Base-by-base conservation (phyloP, 2,797 vertebrate genomes). In the Mionectes olivaceus region DNA sequence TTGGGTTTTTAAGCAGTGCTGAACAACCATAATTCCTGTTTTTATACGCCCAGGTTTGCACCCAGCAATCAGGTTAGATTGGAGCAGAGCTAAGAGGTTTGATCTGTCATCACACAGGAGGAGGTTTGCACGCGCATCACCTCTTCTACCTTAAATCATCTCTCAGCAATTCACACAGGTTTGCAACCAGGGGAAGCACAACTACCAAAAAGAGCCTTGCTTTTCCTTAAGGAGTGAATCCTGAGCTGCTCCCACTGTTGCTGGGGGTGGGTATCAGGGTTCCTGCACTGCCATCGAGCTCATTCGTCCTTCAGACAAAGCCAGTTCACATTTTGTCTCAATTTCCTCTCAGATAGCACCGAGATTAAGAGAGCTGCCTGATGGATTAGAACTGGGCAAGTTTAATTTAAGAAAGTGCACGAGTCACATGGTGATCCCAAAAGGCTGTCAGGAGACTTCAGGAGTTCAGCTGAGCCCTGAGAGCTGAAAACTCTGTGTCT, bases 11-110 rank as follows among this genome's bases (percentile, higher is more conserved):
- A 50, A 85, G 11, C 52, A 8, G 7, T 22, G 4, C 3, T 21
- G 50, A 41, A 63, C 11, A 13, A 37, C 3, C 2, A 0, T 7
- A 33, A 80, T 55, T 60, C 24, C 28, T 24, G 0, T 8, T 67
- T 81, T 74, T 5, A 7, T 5, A 15, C 3, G 7, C 11, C 15
- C 16, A 53, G 25, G 25, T 24, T 61, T 52, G 61, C 16, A 41
- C 32, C 32, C 47, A 83, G 49, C 8, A 57, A 53, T 37, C 22
- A 7, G 1, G 3, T 27, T 53, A 13, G 9, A 23, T 49, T 46
- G 19, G 3, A 70, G 43, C 2, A 46, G 39, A 68, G 18, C 49
- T 21, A 5, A 21, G 44, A 39, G 55, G 43, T 33, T 94, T 84
- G 27, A 17, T 10, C 47, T 39, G 28, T 3, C 52, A 73, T 33